Base-by-base conservation (phyloP, 2,113 vertebrate genomes). In the Dromas ardeola region DNA sequence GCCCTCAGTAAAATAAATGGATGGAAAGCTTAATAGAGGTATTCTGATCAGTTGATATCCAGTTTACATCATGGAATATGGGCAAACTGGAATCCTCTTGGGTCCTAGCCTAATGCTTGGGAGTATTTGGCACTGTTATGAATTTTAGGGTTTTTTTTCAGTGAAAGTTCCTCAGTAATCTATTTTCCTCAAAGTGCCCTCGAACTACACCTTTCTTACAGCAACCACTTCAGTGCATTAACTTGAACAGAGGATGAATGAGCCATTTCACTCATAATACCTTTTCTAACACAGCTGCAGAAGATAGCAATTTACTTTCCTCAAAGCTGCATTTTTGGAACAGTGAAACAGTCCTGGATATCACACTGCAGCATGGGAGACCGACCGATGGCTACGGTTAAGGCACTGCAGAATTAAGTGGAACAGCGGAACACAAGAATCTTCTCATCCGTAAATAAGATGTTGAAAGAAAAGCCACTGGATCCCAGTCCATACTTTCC, bases 1-100 rank as follows among this genome's bases (percentile, higher is more conserved):
- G 59, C 59, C 78, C 71, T 91, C 38, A 66, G 90, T 88, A 86
- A 95, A 95, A 96, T 90, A 95, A 95, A 96, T 2, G 6, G 27
- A 80, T 43, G 27, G 70, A 88, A 83, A 90, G 26, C 32, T 92
- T 77, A 70, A 22, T 55, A 66, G 36, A 72, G 11, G 7, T 58
- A 80, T 79, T 87, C 23, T 85, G 81, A 85, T 79, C 45, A 56
- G 36, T 1, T 85, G 59, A 81, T 84, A 59, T 7, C 73, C 30
- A 53, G 30, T 89, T 84, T 89, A 38, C 65, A 45, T 43, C 43
- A 56, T 25, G 29, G 32, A 86, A 82, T 61, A 87, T 3, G 5
- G n/a, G 13, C 17, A 95, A 78, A 84, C 22, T 65, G 25, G 62
- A 92, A 76, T 89, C 21, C 38, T 81, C 36, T 55, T 84, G 61